Percentiles rank a stretch among this genome's conserved stretches.
Conservation (phyloP, 2,113 vertebrate genomes). For the Petromus typicus region DNA sequence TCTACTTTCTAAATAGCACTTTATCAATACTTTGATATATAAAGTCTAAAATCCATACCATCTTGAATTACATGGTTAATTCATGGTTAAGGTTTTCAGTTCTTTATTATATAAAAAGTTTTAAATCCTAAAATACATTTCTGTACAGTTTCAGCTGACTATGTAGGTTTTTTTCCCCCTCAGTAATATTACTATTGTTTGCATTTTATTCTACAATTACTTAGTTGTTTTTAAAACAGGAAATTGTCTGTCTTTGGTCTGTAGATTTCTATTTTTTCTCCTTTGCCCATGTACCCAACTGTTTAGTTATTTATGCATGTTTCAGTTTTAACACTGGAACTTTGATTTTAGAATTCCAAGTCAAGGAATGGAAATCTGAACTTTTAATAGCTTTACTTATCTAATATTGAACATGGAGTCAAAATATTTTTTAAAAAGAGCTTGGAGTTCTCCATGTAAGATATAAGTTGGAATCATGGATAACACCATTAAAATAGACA, state of each 20-base stretch:
- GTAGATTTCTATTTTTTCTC: neutral
- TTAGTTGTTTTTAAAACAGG: neutral
- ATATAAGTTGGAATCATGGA: conserved; percentile 22
- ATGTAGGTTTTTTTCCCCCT: neutral
- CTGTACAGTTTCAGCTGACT: neutral
- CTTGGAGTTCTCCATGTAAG: neutral
- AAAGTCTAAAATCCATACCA: neutral
- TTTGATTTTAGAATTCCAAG: conserved; percentile 54
- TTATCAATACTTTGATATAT: neutral
- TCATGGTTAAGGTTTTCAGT: neutral
- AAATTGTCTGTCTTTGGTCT: neutral
- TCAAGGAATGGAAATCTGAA: neutral
- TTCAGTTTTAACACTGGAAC: conserved; percentile 10
- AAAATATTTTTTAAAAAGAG: conserved; percentile 6
- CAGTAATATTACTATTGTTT: neutral
- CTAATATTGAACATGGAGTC: neutral
- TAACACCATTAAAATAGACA: neutral
- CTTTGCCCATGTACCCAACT: neutral
- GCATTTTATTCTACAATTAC: neutral
- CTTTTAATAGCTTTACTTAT: neutral
- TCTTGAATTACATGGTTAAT: neutral
- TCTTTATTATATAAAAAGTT: neutral
- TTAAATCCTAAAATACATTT: neutral
- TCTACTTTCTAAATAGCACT: neutral
- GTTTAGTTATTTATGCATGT: neutral